Evolutionary conservation across 2,113 vertebrate genomes (phyloP), one percentile per base, ranked within the genome.

Genomic region (Psittacara wagleri): DNA sequence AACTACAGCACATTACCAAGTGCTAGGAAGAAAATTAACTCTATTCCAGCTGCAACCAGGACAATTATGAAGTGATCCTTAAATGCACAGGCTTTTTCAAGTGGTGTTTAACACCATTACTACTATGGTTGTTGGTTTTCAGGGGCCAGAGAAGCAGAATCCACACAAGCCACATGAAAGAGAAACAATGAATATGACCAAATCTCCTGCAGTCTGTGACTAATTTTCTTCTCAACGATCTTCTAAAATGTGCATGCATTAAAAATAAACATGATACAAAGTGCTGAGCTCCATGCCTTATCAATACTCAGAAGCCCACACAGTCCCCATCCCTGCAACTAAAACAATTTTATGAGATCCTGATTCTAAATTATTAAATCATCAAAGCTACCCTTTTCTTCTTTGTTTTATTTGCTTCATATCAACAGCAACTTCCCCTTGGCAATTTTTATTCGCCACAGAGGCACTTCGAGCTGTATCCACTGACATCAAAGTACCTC

Each of bases 391-490:
- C 10, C 11, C 17, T 72, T 84, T 92, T 82, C 12, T 73, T 73
- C 37, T 80, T 88, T 77, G n/a, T 90, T 94, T 95, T 93, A 64
- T 81, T 86, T 83, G 17, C 15, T 75, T 85, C 67, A 31, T 80
- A 49, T 63, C 82, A 92, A 66, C 35, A 82, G 35, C 63, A 83
- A 22, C 54, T 83, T 93, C 64, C n/a, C 41, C 29, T 70, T 51
- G 23, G 55, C 44, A 90, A 77, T 67, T 89, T 86, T 86, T 67
- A 63, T 78, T 95, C 90, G 78, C 57, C 62, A 82, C 37, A 89
- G 44, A 91, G 39, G 20, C 19, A 63, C n/a, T 92, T 92, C 1
- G 0, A 92, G 54, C 27, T 64, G 11, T 64, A 72, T 24, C 7
- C 31, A 51, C 51, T 51, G 72, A 80, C 54, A 88, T 88, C 82